Base-by-base conservation (phyloP, 2,113 vertebrate species). In the Erythrocercus mccallii region DNA sequence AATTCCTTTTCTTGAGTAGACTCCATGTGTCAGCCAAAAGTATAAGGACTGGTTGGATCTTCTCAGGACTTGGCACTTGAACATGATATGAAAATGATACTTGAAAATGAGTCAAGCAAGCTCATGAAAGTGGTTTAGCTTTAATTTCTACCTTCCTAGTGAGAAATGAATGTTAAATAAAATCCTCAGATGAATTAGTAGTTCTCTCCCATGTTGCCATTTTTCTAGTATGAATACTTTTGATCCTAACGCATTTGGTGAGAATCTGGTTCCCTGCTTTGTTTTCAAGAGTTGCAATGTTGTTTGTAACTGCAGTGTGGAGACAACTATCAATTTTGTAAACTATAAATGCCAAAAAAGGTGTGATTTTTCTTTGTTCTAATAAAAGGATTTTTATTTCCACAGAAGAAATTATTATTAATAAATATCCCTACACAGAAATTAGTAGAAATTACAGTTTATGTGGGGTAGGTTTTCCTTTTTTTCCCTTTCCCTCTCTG, bases 401-500 rank as follows among this genome's bases (percentile, higher is more conserved):
- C 10, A 31, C 19, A 33, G 54, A 23, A 88, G 22, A 83, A 89
- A 74, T 56, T 15, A 74, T 16, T 71, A 64, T 23, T 81, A 48
- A 51, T 48, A 90, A 91, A 62, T 77, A 83, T 86, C 50, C 37
- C 60, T 83, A 21, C 60, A 64, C 6, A 83, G 14, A 80, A 90
- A 88, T 92, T 51, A 91, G 58, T 28, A 73, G 64, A 94, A 90
- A 86, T 78, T 93, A 44, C 17, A 31, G 14, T 74, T 78, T 81
- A 86, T 92, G 68, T 74, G 76, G 88, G 64, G 51, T 81, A 73
- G 19, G 18, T 88, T 96, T 91, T 94, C 79, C 60, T 38, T 86
- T 95, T 95, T 74, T 89, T 62, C 54, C 62, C 48, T 92, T 96
- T 96, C 85, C 12, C 56, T 81, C 44, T 73, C 24, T 90, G 60